A percentile compares a stretch with the other conserved stretches of the same genome.
These are phyloP conservation scores for Cremastinae sp. DNA, from an alignment of 2,888 invertebrate species.

Conservation along the genomic window DNA sequence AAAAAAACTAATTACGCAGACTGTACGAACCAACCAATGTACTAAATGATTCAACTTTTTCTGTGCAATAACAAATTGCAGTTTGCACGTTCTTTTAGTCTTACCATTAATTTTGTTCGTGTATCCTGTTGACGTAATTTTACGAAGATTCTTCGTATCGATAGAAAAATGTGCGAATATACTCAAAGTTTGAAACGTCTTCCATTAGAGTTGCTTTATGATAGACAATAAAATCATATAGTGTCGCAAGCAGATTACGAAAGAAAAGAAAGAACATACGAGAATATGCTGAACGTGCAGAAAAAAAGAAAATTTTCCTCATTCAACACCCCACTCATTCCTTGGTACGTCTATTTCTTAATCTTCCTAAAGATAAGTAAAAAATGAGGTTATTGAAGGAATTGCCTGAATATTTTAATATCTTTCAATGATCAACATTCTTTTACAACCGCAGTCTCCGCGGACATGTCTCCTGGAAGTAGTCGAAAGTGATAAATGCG, in stretches of 20 bases:
- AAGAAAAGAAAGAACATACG: constrained; percentile 32
- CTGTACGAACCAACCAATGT: constrained; percentile 2
- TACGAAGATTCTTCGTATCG: constrained; percentile 17
- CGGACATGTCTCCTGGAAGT: constrained; percentile 32
- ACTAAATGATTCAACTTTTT: constrained; percentile 23
- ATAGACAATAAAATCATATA: constrained; percentile 57
- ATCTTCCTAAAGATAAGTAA: constrained; percentile 30
- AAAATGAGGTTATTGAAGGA: constrained; percentile 19
- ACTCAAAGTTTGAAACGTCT: constrained; percentile 6
- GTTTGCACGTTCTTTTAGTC: not conserved
- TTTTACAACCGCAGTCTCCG: constrained; percentile 56
- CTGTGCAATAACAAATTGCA: constrained; percentile 1
- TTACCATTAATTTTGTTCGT: not conserved
- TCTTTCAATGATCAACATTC: constrained; percentile 60
- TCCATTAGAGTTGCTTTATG: constrained; percentile 50
- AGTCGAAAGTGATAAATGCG: constrained; percentile 26
- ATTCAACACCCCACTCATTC: not conserved
- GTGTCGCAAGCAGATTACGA: constrained; percentile 32
- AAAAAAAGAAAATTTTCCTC: constrained; percentile 24
- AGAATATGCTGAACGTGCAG: constrained; percentile 21
- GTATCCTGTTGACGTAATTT: constrained; percentile 3
- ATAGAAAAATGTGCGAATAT: constrained; percentile 20
- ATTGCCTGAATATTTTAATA: constrained; percentile 61
- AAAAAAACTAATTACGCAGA: constrained; percentile 25
- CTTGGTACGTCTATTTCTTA: not conserved